Evolutionary conservation across 2,888 invertebrate species (phyloP).

Genomic region (Thereva nobilitata): DNA sequence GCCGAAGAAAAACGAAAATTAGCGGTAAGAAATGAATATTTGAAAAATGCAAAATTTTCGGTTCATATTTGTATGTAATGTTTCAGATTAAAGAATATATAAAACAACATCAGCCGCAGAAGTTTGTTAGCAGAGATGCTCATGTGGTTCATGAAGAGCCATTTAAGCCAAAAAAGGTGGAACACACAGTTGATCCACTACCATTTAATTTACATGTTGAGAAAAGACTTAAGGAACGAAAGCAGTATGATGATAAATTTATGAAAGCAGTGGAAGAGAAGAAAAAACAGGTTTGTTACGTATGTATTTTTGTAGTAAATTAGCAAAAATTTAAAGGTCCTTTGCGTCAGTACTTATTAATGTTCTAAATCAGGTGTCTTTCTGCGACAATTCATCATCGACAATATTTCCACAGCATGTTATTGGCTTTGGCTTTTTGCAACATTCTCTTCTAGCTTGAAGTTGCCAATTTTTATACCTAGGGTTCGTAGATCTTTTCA

Average conservation of each 20-base stretch:
- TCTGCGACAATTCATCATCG: background rate
- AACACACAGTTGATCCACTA: slow-evolving; percentile 42
- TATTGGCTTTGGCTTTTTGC: too few species aligned
- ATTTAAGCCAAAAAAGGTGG: slow-evolving; percentile 47
- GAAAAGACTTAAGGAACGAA: slow-evolving; percentile 51
- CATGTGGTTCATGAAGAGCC: slow-evolving; percentile 47
- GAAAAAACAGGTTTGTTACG: slow-evolving; percentile 50
- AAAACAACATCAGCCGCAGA: slow-evolving; percentile 42
- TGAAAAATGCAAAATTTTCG: too few species aligned
- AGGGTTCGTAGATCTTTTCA: too few species aligned
- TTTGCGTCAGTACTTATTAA: background rate
- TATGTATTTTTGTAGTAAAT: slow-evolving; percentile 1
- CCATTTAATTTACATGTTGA: slow-evolving; percentile 53
- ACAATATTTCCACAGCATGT: background rate
- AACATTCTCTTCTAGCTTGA: too few species aligned
- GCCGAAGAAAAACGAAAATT: slow-evolving; percentile 44
- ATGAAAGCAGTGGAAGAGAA: slow-evolving; percentile 48
- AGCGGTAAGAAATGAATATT: slow-evolving; percentile 47
- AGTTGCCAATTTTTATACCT: too few species aligned
- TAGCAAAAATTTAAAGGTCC: background rate
- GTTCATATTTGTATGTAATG: too few species aligned
- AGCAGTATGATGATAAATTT: slow-evolving; percentile 49
- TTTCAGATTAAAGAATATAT: slow-evolving; percentile 47
- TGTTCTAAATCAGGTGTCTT: background rate
- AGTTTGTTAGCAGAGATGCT: slow-evolving; percentile 43